Percentiles rank a stretch among this genome's conserved stretches.
Conservation (phyloP, 30 jellyfish, hydroid and myxozoan genomes). For the Aurelia aurita complex sp. Pacific region DNA sequence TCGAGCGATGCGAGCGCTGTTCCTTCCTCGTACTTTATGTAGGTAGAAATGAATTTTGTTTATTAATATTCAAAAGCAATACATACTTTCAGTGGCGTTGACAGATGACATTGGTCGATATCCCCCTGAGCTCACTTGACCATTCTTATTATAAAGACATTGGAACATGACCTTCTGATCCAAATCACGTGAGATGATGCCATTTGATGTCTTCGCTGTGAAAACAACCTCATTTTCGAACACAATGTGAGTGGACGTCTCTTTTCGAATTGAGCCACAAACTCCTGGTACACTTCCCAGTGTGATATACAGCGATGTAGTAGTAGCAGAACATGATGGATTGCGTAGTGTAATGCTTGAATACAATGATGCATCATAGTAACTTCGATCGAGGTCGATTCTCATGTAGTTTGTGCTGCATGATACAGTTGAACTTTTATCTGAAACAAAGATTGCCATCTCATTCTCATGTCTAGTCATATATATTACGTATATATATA, state of each 20-base stretch:
- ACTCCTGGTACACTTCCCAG: slow-evolving; percentile 41
- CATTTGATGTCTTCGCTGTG: slow-evolving; percentile 5
- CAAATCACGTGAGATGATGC: not conserved
- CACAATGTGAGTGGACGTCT: slow-evolving; percentile 11
- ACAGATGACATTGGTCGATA: slow-evolving; percentile 10
- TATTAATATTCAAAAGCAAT: not conserved
- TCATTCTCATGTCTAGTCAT: too few relatives aligned
- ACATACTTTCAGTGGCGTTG: not conserved
- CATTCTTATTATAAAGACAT: slow-evolving; percentile 11
- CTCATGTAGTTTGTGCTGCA: slow-evolving; percentile 45
- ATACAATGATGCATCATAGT: slow-evolving; percentile 11
- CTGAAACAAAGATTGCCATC: not conserved
- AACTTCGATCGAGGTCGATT: slow-evolving; percentile 28
- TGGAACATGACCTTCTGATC: not conserved
- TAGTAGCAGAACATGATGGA: slow-evolving; percentile 40
- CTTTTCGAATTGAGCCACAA: slow-evolving; percentile 37
- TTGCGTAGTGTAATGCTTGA: slow-evolving; percentile 32
- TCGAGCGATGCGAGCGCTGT: too few relatives aligned
- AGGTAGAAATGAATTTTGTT: too few relatives aligned
- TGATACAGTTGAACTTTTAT: slow-evolving; percentile 27
- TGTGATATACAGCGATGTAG: not conserved
- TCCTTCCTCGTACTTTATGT: too few relatives aligned
- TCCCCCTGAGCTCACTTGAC: slow-evolving; percentile 1
- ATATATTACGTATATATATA: too few relatives aligned
- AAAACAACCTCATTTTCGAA: slow-evolving; percentile 38